Evolutionary conservation across 2,888 invertebrate species (phyloP).

Genomic region (Leptinotarsa rubiginosa): DNA sequence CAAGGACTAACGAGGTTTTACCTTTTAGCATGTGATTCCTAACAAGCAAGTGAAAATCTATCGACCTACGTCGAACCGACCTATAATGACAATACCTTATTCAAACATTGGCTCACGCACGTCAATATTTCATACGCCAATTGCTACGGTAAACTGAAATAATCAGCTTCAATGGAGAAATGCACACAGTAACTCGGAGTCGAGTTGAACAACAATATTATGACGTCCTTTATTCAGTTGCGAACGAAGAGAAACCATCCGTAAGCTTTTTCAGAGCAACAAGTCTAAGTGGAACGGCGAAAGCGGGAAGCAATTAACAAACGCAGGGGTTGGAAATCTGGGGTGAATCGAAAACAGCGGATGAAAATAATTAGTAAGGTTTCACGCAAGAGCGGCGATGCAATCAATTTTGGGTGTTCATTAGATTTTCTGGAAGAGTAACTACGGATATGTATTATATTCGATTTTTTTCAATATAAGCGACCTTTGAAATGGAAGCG

Average conservation of each 20-base stretch:
- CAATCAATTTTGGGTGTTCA: not conserved
- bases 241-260: not conserved
- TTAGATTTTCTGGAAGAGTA: not conserved
- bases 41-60: too few relatives aligned
- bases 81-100: too few relatives aligned
- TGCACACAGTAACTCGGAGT: not conserved
- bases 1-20: too few relatives aligned
- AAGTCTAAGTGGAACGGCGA: conserved; percentile 5
- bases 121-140: too few relatives aligned
- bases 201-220: not conserved
- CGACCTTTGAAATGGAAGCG: too few relatives aligned
- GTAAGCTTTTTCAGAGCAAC: conserved; percentile 10
- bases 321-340: conserved; percentile 12
- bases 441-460: conserved; percentile 6
- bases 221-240: not conserved
- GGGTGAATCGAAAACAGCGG: conserved; percentile 22
- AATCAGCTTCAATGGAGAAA: too few relatives aligned
- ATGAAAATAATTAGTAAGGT: conserved; percentile 9
- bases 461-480: not conserved
- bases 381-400: conserved; percentile 12
- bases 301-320: conserved; percentile 14
- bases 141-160: too few relatives aligned
- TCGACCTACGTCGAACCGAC: too few relatives aligned
- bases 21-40: too few relatives aligned
- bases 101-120: too few relatives aligned